A percentile compares a stretch with the other conserved stretches of the same genome.
phyloP scores from a whole-genome alignment of 2,113 vertebrate species.

The Oncorhynchus keta region DNA sequence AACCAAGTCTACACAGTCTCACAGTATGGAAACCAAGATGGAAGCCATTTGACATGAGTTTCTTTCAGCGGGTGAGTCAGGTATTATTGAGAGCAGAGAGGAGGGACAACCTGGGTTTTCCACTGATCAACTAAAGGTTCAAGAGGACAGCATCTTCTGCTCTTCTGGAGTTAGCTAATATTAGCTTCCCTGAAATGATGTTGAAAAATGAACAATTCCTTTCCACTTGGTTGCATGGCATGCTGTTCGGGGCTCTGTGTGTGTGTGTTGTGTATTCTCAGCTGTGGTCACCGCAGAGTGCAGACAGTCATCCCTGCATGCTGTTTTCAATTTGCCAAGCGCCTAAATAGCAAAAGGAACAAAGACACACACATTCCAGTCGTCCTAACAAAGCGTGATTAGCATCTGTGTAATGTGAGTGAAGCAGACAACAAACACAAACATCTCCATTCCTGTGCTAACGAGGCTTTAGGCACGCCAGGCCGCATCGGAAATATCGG shows the following conservation, averaged over 20 bases:
- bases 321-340: slow-evolving; percentile 46
- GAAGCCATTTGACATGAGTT: too few relatives aligned
- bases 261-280: slow-evolving; percentile 35
- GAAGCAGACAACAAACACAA: slow-evolving; percentile 31
- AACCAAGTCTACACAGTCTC: too few relatives aligned
- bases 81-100: too few relatives aligned
- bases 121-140: too few relatives aligned
- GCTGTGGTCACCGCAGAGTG: slow-evolving; percentile 25
- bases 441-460: background rate
- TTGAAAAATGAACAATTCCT: too few relatives aligned
- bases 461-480: background rate
- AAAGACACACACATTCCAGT: slow-evolving; percentile 33
- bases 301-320: slow-evolving; percentile 20
- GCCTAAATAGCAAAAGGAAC: slow-evolving; percentile 28
- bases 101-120: too few relatives aligned
- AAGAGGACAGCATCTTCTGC: too few relatives aligned
- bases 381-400: background rate
- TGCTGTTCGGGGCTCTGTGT: background rate
- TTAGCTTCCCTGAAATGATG: too few relatives aligned
- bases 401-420: background rate
- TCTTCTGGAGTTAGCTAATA: too few relatives aligned
- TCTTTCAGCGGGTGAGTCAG: too few relatives aligned
- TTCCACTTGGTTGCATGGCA: background rate
- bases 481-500: background rate
- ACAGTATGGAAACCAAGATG: too few relatives aligned